A percentile compares a stretch with the other conserved stretches of the same genome.
phyloP scores from a whole-genome alignment of 1,140 invertebrate genomes.

The Platorchestia sp. region DNA sequence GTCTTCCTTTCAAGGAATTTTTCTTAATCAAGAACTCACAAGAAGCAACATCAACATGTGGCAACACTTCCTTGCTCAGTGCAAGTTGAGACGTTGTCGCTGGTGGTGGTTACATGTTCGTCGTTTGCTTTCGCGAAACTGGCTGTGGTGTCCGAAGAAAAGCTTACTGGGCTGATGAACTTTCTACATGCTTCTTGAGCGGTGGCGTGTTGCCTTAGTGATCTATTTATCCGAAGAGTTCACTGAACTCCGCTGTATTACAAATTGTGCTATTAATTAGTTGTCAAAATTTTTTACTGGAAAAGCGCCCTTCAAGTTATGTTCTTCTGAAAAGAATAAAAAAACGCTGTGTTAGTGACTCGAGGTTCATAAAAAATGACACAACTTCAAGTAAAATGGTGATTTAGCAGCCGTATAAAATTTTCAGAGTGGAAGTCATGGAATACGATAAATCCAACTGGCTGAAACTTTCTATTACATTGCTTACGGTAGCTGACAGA shows the following conservation, averaged over 20 bases:
- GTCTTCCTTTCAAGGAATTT: not conserved
- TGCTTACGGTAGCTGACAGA: too few species aligned
- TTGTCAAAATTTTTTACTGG: too few species aligned
- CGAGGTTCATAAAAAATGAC: too few species aligned
- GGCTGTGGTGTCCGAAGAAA: not conserved
- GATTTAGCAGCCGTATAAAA: too few species aligned
- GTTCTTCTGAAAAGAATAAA: too few species aligned
- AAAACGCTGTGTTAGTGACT: too few species aligned
- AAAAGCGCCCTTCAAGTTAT: too few species aligned
- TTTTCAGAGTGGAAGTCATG: too few species aligned
- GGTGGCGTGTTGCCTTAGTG: not conserved
- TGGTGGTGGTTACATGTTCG: not conserved
- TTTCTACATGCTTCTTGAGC: not conserved
- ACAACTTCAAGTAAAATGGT: too few species aligned
- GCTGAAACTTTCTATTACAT: too few species aligned
- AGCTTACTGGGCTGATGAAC: not conserved
- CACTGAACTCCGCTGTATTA: not conserved
- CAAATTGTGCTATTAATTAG: not conserved
- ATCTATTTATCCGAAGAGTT: not conserved
- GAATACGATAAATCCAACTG: too few species aligned
- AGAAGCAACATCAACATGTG: too few species aligned
- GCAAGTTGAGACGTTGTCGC: not conserved
- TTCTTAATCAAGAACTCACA: not conserved
- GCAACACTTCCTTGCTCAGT: not conserved
- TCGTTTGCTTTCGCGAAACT: not conserved